Evolutionary conservation across 37 sponge, comb jelly and placozoan species (phyloP).

Genomic region (Halisarca cf. caerulea): DNA sequence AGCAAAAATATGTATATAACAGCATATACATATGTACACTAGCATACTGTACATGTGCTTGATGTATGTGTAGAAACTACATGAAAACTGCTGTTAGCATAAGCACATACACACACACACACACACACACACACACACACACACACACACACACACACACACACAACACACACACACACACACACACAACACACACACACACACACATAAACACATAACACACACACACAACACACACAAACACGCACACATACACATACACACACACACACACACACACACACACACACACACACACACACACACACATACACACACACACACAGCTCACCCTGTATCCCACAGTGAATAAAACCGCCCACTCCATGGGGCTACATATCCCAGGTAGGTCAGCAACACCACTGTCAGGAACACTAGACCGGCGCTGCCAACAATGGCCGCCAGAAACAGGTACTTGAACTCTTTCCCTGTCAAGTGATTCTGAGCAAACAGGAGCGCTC

Average conservation of each 20-base stretch:
- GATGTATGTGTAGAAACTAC: too few relatives aligned
- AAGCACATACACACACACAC: too few relatives aligned
- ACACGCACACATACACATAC: conserved; percentile 9
- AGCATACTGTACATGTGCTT: too few relatives aligned
- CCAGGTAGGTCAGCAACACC: conserved; percentile 85
- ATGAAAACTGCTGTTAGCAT: too few relatives aligned
- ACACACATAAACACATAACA: too few relatives aligned
- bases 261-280: conserved; percentile 19
- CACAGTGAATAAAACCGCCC: conserved; percentile 98
- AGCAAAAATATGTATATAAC: too few relatives aligned
- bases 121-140: too few relatives aligned
- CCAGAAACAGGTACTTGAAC: conserved; percentile 64
- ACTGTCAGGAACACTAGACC: conserved; percentile 84
- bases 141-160: too few relatives aligned
- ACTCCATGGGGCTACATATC: conserved; percentile 98
- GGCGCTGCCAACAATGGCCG: conserved; percentile 55
- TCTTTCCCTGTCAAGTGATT: conserved; percentile 58
- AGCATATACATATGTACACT: too few relatives aligned
- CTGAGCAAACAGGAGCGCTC: conserved; percentile 74
- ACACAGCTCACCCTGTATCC: conserved; percentile 87
- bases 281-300: conserved; percentile 17
- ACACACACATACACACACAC: not conserved
- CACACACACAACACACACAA: too few relatives aligned
- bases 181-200: too few relatives aligned
- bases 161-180: too few relatives aligned